phyloP scores from a whole-genome alignment of 2,888 invertebrate genomes.

The Epicampocera succincta region DNA sequence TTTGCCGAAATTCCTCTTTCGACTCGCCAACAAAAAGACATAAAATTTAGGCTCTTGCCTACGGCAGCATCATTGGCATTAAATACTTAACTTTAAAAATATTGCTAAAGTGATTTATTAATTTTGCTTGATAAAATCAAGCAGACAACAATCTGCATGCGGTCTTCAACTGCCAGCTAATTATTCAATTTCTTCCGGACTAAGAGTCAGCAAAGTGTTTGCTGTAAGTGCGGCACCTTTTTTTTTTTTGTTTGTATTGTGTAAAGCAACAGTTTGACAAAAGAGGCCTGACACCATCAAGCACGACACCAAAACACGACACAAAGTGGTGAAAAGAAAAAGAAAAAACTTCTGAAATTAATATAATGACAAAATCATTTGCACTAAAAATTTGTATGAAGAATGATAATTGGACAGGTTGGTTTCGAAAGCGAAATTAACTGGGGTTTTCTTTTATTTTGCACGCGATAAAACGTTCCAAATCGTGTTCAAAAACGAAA shows the following conservation, averaged over 20 bases:
- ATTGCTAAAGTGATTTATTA: too few species aligned
- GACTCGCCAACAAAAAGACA: too few species aligned
- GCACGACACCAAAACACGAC: background rate
- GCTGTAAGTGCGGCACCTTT: too few species aligned
- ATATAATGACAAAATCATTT: conserved; percentile 55
- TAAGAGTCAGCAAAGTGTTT: too few species aligned
- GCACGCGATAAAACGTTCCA: conserved; percentile 58
- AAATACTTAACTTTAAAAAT: too few species aligned
- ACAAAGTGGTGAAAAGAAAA: conserved; percentile 40
- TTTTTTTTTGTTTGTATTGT: background rate
- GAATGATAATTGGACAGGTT: conserved; percentile 53
- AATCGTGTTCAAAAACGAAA: conserved; percentile 19
- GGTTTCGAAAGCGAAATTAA: conserved; percentile 37
- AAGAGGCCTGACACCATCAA: conserved; percentile 14
- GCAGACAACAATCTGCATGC: too few species aligned
- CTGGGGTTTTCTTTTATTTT: conserved; percentile 34
- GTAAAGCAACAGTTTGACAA: conserved; percentile 36
- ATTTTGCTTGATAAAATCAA: too few species aligned
- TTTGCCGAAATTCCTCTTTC: too few species aligned
- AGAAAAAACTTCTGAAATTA: conserved; percentile 27
- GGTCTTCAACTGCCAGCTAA: too few species aligned
- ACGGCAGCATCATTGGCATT: too few species aligned
- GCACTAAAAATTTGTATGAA: conserved; percentile 46
- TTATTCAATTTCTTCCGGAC: too few species aligned
- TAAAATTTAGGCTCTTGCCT: too few species aligned